These are phyloP conservation scores for Larimichthys crocea DNA, from an alignment of 2,113 vertebrate species.

Conservation along the genomic window DNA sequence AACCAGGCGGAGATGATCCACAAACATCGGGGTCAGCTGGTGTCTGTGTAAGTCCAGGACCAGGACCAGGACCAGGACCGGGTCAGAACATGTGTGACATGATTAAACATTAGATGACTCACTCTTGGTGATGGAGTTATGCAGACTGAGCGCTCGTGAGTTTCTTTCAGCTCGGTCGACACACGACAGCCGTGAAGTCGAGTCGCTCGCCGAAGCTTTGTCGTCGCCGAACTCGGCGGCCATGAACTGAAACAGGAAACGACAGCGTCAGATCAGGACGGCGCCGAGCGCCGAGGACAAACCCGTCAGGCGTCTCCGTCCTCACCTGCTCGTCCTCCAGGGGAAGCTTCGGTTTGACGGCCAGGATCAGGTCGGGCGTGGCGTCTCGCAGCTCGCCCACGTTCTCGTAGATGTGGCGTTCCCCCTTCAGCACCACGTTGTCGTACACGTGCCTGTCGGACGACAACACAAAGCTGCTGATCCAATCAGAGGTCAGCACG, in stretches of 20 bases:
- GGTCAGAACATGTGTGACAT: too few relatives aligned
- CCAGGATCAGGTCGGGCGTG: constrained; percentile 91
- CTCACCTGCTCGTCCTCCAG: constrained; percentile 77
- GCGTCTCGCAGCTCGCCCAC: constrained; percentile 78
- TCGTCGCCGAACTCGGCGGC: constrained; percentile 72
- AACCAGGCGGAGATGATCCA: constrained; percentile 56
- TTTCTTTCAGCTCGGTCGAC: constrained; percentile 85
- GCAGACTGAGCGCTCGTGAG: constrained; percentile 87
- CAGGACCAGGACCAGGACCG: too few relatives aligned
- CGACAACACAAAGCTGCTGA: constrained; percentile 36
- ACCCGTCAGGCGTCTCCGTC: not conserved
- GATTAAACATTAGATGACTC: constrained; percentile 51
- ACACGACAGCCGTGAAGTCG: constrained; percentile 60
- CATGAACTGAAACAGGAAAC: constrained; percentile 67
- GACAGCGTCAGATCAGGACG: constrained; percentile 24
- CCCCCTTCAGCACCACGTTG: constrained; percentile 70
- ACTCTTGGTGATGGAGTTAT: constrained; percentile 93
- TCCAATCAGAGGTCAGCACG: constrained; percentile 47
- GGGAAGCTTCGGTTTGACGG: constrained; percentile 83
- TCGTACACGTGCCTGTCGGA: constrained; percentile 79
- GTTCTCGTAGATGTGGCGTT: constrained; percentile 82
- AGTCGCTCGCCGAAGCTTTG: constrained; percentile 79
- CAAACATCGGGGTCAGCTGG: constrained; percentile 48
- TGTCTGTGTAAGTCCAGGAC: too few relatives aligned
- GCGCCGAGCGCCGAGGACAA: not conserved